These are phyloP conservation scores for Procambarus virginalis DNA, from an alignment of 1,140 invertebrate genomes.

Conservation along the genomic window DNA sequence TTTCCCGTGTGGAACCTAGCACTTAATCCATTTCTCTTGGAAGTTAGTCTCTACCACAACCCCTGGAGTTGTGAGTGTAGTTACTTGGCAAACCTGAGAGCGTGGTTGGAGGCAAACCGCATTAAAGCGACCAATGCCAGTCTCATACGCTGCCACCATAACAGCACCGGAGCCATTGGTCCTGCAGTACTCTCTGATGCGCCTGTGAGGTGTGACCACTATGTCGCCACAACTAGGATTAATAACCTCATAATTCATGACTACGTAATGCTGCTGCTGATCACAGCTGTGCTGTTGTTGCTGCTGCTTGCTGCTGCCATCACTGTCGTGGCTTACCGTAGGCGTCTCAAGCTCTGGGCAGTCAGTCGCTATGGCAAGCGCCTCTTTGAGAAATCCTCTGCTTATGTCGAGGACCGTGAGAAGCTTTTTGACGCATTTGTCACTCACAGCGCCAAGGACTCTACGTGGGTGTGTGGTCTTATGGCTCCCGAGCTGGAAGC, in stretches of 20 bases:
- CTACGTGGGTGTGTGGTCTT: constrained; percentile 89
- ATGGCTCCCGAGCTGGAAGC: constrained; percentile 86
- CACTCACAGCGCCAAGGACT: constrained; percentile 91
- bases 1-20: constrained; percentile 79
- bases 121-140: constrained; percentile 67
- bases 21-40: constrained; percentile 73
- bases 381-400: constrained; percentile 69
- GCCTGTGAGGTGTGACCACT: constrained; percentile 67
- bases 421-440: constrained; percentile 92
- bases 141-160: constrained; percentile 65
- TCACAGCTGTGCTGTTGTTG: constrained; percentile 62
- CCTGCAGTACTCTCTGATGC: constrained; percentile 64
- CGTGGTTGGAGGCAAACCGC: constrained; percentile 72
- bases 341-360: constrained; percentile 70
- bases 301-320: constrained; percentile 65
- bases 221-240: constrained; percentile 64
- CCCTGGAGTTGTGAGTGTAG: constrained; percentile 76
- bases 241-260: constrained; percentile 70
- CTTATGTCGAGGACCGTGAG: constrained; percentile 81
- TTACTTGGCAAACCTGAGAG: constrained; percentile 72
- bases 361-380: constrained; percentile 72
- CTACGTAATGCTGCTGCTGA: constrained; percentile 71
- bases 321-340: constrained; percentile 72
- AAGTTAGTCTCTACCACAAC: constrained; percentile 74
- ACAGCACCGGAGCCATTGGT: constrained; percentile 62